Conservation (phyloP, 1,140 invertebrate genomes). For the Drosophila micromelanica region DNA sequence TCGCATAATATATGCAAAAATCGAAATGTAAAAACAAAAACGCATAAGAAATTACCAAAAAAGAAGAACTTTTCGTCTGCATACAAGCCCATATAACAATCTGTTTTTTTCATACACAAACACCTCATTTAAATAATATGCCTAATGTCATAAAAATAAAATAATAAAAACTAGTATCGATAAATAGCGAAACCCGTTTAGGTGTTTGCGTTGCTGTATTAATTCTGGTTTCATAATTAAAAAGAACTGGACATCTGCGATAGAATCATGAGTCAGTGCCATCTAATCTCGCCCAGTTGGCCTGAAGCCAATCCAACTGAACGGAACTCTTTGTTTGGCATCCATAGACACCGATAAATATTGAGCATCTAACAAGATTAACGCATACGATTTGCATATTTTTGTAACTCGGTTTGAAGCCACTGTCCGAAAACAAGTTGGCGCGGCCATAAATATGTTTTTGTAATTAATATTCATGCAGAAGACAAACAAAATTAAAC, state of each 20-base stretch:
- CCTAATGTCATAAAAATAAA: conserved; percentile 1
- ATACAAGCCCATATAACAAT: conserved; percentile 17
- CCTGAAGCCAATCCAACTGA: background rate
- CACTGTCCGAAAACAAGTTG: conserved; percentile 22
- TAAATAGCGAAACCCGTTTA: conserved; percentile 22
- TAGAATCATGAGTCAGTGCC: conserved; percentile 20
- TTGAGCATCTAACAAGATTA: conserved; percentile 2
- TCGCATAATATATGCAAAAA: conserved; percentile 23
- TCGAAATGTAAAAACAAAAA: conserved; percentile 3
- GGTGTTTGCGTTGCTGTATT: background rate
- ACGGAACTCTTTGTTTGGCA: conserved; percentile 20
- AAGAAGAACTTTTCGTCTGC: conserved; percentile 9
- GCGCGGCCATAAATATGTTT: conserved; percentile 1
- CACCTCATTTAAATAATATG: conserved; percentile 3
- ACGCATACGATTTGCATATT: conserved; percentile 32
- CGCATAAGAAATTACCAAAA: background rate
- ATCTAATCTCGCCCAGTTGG: background rate
- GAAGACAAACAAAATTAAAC: conserved; percentile 19
- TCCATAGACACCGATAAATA: conserved; percentile 10
- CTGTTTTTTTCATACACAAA: conserved; percentile 12
- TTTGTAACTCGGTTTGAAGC: conserved; percentile 24
- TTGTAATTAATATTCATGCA: conserved; percentile 39
- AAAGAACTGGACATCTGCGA: background rate
- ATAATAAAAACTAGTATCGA: conserved; percentile 6
- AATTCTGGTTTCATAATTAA: conserved; percentile 19